phyloP scores from a whole-genome alignment of 2,888 invertebrate species.

The Carterocephalus palaemon region DNA sequence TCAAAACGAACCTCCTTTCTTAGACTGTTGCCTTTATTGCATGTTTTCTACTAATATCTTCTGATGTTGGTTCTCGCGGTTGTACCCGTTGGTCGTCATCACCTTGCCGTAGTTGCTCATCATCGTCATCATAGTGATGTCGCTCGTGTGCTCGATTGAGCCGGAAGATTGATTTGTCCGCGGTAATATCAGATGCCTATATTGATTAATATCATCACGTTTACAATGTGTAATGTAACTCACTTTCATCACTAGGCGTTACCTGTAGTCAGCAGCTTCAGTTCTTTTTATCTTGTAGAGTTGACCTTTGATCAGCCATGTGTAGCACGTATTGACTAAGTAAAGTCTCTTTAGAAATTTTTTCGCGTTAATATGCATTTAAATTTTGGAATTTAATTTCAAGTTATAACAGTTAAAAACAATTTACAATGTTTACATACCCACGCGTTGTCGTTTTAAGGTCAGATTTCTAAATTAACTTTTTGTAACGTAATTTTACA shows the following conservation, averaged over 20 bases:
- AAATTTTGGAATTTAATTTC: neutral
- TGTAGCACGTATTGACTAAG: constrained; percentile 2
- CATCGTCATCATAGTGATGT: constrained; percentile 3
- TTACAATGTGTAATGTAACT: neutral
- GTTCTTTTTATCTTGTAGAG: constrained; percentile 2
- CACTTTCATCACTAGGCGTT: neutral
- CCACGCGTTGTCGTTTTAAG: constrained; percentile 1
- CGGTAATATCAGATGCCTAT: too few species aligned
- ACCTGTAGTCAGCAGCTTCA: neutral
- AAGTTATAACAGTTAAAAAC: constrained; percentile 1
- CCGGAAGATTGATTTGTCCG: neutral
- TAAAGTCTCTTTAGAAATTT: neutral
- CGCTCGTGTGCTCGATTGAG: neutral
- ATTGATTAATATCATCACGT: neutral
- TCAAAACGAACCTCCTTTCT: constrained; percentile 78
- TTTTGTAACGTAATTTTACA: neutral
- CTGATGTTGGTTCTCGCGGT: constrained; percentile 28
- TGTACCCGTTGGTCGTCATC: constrained; percentile 1
- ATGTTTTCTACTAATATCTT: constrained; percentile 54
- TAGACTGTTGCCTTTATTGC: constrained; percentile 64
- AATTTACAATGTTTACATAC: constrained; percentile 10
- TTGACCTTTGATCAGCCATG: constrained; percentile 14
- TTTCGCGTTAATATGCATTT: constrained; percentile 1
- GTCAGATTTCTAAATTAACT: constrained; percentile 9
- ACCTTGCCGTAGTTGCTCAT: neutral